phyloP scores from a whole-genome alignment of 2,888 invertebrate genomes.

The Spisula solida region DNA sequence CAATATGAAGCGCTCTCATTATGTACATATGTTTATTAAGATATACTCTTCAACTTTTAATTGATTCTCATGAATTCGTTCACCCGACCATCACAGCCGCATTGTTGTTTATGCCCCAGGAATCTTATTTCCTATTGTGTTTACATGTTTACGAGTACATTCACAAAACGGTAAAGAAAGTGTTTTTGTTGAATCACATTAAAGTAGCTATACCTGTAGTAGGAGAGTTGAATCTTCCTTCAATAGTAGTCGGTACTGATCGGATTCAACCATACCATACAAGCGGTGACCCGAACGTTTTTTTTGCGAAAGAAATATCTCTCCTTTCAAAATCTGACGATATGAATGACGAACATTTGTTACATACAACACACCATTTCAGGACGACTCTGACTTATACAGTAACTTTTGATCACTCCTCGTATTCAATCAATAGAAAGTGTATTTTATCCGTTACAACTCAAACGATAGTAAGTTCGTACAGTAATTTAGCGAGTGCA shows the following conservation, averaged over 20 bases:
- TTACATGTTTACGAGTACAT: neutral
- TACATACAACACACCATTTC: too few species aligned
- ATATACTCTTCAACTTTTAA: neutral
- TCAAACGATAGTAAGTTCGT: neutral
- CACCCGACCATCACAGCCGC: neutral
- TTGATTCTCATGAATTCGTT: neutral
- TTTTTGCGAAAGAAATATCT: too few species aligned
- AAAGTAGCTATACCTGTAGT: too few species aligned
- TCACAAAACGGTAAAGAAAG: too few species aligned
- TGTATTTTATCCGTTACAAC: neutral
- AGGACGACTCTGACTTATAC: too few species aligned
- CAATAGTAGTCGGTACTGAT: neutral
- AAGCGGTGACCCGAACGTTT: too few species aligned
- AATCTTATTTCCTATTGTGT: neutral
- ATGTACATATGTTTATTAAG: neutral
- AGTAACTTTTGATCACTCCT: too few species aligned
- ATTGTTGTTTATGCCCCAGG: neutral
- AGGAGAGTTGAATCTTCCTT: neutral
- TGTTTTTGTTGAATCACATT: too few species aligned
- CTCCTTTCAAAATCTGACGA: too few species aligned
- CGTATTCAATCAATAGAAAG: too few species aligned
- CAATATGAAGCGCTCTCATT: neutral
- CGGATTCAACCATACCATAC: too few species aligned
- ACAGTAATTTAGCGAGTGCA: neutral
- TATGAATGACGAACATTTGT: too few species aligned